A percentile compares a stretch with the other conserved stretches of the same genome.
Conservation (phyloP, 2,888 invertebrate genomes). For the Synanthedon vespiformis region DNA sequence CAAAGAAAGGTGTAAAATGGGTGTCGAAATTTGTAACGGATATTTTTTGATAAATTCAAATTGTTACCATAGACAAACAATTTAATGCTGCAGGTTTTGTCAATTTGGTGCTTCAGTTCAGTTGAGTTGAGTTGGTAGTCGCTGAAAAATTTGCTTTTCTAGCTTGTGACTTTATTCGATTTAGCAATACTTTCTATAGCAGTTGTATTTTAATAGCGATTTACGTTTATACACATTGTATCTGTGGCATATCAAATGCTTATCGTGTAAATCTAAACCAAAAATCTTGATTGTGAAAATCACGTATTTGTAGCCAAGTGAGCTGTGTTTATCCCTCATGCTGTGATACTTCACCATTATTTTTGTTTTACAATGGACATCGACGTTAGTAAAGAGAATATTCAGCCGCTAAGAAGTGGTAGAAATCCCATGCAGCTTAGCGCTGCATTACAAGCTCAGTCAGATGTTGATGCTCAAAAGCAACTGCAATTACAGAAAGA, state of each 20-base stretch:
- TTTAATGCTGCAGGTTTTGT: slow-evolving; percentile 38
- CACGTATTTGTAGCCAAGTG: slow-evolving; percentile 45
- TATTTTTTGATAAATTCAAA: slow-evolving; percentile 38
- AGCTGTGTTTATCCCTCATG: slow-evolving; percentile 56
- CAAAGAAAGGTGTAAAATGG: no score
- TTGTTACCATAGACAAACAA: slow-evolving; percentile 35
- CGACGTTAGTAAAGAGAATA: slow-evolving; percentile 91
- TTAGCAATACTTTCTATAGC: slow-evolving; percentile 3
- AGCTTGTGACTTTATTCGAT: slow-evolving; percentile 27
- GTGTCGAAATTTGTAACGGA: not conserved
- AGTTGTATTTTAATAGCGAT: slow-evolving; percentile 9
- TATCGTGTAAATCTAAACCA: slow-evolving; percentile 3
- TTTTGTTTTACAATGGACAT: slow-evolving; percentile 75
- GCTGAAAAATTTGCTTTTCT: slow-evolving; percentile 46
- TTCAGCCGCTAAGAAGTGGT: slow-evolving; percentile 91
- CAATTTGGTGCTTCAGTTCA: slow-evolving; percentile 52
- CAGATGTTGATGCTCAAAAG: slow-evolving; percentile 76
- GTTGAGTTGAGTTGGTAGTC: slow-evolving; percentile 53
- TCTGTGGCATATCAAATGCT: slow-evolving; percentile 6
- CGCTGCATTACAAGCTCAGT: slow-evolving; percentile 83
- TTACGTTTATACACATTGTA: slow-evolving; percentile 6
- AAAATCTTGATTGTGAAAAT: slow-evolving; percentile 28
- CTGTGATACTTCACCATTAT: slow-evolving; percentile 44
- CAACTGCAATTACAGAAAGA: slow-evolving; percentile 77
- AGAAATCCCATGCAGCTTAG: slow-evolving; percentile 83